Conservation (phyloP, 2,888 invertebrate species). For the Heliconius cydno region DNA sequence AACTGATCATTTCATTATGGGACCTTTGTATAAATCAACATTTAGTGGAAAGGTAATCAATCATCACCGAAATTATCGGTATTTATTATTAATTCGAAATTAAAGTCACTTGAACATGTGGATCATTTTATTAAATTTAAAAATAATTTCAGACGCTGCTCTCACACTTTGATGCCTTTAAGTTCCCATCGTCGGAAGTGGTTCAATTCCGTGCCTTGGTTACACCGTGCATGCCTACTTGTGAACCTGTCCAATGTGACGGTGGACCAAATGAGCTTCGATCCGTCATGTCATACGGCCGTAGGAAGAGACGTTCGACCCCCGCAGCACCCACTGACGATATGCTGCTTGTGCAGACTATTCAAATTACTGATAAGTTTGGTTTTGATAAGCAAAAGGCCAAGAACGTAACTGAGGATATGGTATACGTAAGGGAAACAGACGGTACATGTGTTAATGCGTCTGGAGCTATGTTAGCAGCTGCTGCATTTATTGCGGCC, state of each 20-base stretch:
- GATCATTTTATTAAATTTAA: background rate
- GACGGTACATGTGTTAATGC: constrained; percentile 88
- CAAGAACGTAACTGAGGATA: constrained; percentile 86
- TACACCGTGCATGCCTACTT: constrained; percentile 96
- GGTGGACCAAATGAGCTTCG: constrained; percentile 92
- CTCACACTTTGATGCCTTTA: constrained; percentile 97
- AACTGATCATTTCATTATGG: constrained; percentile 97
- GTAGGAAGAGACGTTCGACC: constrained; percentile 89
- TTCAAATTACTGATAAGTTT: constrained; percentile 96
- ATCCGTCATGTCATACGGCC: constrained; percentile 92
- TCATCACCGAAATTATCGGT: constrained; percentile 30
- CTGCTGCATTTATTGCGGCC: constrained; percentile 92
- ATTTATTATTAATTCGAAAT: constrained; percentile 7
- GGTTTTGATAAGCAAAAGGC: constrained; percentile 90
- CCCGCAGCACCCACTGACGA: constrained; percentile 86
- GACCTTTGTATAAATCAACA: constrained; percentile 92
- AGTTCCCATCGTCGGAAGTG: constrained; percentile 97
- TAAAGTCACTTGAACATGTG: background rate
- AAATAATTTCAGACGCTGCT: constrained; percentile 86
- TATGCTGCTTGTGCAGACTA: constrained; percentile 93
- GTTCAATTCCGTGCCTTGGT: constrained; percentile 98
- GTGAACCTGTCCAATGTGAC: constrained; percentile 96
- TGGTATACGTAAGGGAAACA: constrained; percentile 87
- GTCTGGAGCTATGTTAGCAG: constrained; percentile 92
- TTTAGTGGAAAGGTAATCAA: constrained; percentile 88